These are phyloP conservation scores for Peribatodes rhomboidaria DNA, from an alignment of 2,888 invertebrate genomes.

Conservation along the genomic window DNA sequence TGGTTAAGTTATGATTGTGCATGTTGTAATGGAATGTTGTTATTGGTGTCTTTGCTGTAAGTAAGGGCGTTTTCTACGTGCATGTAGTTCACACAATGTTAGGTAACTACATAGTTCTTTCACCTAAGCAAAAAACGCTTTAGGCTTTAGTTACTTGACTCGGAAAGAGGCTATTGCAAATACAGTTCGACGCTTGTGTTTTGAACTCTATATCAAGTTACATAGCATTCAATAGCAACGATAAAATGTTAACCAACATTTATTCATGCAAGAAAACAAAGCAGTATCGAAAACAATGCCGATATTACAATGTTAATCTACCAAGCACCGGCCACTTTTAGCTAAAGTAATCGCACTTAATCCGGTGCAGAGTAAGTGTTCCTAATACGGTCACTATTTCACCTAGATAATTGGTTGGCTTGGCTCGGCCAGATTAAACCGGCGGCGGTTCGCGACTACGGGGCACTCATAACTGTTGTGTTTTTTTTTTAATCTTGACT, in stretches of 20 bases:
- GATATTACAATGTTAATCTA: conserved; percentile 59
- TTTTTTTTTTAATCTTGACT: too few species aligned
- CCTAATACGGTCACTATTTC: conserved; percentile 80
- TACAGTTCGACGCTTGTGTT: too few species aligned
- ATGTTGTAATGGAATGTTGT: conserved; percentile 37
- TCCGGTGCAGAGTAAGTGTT: conserved; percentile 78
- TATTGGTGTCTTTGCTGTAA: conserved; percentile 8
- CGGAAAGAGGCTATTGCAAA: too few species aligned
- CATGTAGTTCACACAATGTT: too few species aligned
- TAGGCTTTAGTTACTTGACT: too few species aligned
- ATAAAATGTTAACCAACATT: neutral
- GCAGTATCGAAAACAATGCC: conserved; percentile 15
- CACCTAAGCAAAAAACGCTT: too few species aligned
- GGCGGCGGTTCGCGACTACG: conserved; percentile 54
- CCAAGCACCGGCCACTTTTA: conserved; percentile 71
- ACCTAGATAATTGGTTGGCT: conserved; percentile 82
- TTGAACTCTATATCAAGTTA: conserved; percentile 15
- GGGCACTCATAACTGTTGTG: conserved; percentile 63
- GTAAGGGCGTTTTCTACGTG: too few species aligned
- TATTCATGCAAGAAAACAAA: neutral
- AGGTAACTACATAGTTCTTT: too few species aligned
- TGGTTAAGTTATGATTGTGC: conserved; percentile 43
- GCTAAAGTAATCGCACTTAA: conserved; percentile 76
- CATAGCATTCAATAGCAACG: neutral
- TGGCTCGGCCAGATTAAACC: conserved; percentile 67